Conservation (phyloP, 2,113 vertebrate species). For the Hystrix cristata region DNA sequence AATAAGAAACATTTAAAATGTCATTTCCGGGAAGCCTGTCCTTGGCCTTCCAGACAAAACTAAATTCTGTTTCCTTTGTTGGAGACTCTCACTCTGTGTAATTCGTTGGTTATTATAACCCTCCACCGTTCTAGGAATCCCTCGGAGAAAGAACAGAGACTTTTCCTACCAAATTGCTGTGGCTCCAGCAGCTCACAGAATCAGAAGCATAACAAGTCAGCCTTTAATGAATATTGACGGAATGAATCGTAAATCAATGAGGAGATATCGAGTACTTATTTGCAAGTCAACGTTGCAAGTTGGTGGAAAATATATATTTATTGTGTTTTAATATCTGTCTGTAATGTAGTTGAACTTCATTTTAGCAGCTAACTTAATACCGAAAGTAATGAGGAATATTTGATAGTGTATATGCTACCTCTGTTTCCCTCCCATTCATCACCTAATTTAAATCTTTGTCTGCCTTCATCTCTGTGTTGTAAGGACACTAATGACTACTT, state of each 20-base stretch:
- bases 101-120: neutral
- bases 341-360: neutral
- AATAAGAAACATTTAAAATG: neutral
- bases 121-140: neutral
- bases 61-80: neutral
- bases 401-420: neutral
- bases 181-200: neutral
- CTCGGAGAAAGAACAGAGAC: neutral
- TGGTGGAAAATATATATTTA: neutral
- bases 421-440: neutral
- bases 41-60: conserved; percentile 17
- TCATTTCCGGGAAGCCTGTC: neutral
- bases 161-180: neutral
- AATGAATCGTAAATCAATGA: neutral
- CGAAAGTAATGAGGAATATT: neutral
- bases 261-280: neutral
- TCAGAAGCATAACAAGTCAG: neutral
- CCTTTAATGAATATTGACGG: neutral
- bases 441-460: neutral
- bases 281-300: neutral
- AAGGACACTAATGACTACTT: neutral
- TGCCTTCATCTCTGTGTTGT: neutral
- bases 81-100: neutral
- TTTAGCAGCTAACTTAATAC: neutral
- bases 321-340: neutral